phyloP scores from a whole-genome alignment of 1,140 invertebrate genomes.

The Camponotus vicinus region DNA sequence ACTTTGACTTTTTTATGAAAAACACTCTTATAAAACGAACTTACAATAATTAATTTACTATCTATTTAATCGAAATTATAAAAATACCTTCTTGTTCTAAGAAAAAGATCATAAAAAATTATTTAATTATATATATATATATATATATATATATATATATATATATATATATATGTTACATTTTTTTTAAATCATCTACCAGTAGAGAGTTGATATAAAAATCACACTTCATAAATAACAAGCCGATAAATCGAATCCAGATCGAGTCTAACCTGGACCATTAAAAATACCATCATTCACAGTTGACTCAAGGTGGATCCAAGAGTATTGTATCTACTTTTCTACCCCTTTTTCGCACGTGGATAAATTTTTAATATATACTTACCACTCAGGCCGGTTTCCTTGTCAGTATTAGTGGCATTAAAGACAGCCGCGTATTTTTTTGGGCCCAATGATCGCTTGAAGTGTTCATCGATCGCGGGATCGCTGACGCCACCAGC shows the following conservation, averaged over 20 bases:
- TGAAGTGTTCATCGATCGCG: conserved; percentile 98
- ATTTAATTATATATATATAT: too few species aligned
- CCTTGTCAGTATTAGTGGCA: conserved; percentile 84
- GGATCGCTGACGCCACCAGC: conserved; percentile 89
- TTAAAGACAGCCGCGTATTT: conserved; percentile 94
- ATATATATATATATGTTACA: too few species aligned
- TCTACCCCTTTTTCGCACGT: not conserved
- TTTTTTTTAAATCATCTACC: too few species aligned
- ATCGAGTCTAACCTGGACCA: not conserved
- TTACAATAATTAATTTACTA: too few species aligned
- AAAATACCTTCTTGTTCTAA: too few species aligned
- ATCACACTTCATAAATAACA: too few species aligned
- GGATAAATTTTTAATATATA: conserved; percentile 13
- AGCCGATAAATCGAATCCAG: not conserved
- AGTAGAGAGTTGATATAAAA: too few species aligned
- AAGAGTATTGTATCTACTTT: not conserved
- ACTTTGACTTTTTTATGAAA: too few species aligned
- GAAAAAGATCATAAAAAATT: too few species aligned
- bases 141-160: too few species aligned
- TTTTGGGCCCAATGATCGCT: conserved; percentile 94
- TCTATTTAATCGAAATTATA: too few species aligned
- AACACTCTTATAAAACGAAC: too few species aligned
- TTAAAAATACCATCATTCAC: not conserved
- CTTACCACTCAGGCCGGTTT: conserved; percentile 83
- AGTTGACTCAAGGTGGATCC: not conserved